Conservation (phyloP, 2,113 vertebrate species). For the Pitta sordida region DNA sequence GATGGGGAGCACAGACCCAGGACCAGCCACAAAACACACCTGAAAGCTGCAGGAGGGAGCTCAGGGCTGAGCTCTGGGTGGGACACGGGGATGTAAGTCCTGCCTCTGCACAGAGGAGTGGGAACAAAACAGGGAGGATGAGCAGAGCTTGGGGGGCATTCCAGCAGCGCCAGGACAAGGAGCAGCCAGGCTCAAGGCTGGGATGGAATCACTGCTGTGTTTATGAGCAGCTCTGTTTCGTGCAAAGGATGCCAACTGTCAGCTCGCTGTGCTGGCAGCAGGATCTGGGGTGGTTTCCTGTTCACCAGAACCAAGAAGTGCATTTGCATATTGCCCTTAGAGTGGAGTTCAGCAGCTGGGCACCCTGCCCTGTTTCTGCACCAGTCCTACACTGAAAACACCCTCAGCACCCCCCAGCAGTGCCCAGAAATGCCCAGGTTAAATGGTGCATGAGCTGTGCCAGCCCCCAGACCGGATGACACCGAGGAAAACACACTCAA, state of each 20-base stretch:
- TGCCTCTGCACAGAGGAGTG: fast-evolving
- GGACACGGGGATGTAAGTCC: fast-evolving
- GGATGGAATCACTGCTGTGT: background rate
- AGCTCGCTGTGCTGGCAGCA: background rate
- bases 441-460: fast-evolving
- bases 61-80: background rate
- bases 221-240: fast-evolving
- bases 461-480: fast-evolving
- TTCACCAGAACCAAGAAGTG: background rate
- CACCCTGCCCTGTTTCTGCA: background rate
- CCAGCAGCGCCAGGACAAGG: background rate
- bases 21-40: background rate
- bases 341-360: fast-evolving
- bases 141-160: background rate
- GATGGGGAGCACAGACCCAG: fast-evolving
- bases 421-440: background rate
- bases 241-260: background rate
- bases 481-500: background rate
- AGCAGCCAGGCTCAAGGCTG: fast-evolving
- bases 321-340: fast-evolving
- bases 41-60: fast-evolving
- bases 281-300: background rate
- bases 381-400: background rate
- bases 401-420: background rate
- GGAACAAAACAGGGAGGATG: fast-evolving